These are phyloP conservation scores for Nansenia antarctica DNA, from an alignment of 2,113 vertebrate species.

Conservation along the genomic window DNA sequence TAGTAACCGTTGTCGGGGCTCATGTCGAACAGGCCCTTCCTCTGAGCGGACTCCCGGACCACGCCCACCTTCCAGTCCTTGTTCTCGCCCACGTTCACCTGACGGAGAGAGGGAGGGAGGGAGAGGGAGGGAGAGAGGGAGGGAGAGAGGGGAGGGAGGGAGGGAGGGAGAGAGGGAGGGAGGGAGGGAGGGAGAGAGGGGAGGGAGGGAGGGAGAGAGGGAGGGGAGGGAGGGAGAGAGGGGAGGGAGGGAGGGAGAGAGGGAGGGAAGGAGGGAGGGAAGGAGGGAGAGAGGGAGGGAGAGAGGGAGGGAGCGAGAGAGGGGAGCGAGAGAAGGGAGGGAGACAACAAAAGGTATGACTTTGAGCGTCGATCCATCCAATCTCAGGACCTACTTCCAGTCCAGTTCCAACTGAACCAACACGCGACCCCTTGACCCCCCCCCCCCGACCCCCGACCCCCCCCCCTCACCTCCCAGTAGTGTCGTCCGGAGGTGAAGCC, in stretches of 20 bases:
- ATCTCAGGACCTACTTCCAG: too few species aligned
- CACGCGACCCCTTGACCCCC: not conserved
- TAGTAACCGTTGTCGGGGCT: slow-evolving; percentile 69
- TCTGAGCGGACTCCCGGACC: slow-evolving; percentile 63
- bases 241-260: too few species aligned
- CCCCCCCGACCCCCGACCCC: not conserved
- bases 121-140: not conserved
- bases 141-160: too few species aligned
- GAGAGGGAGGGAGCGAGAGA: not conserved
- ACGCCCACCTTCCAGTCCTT: slow-evolving; percentile 79
- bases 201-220: too few species aligned
- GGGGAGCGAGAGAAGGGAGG: not conserved
- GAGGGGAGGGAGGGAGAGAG: too few species aligned
- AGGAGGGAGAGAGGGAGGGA: not conserved
- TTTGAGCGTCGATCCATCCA: too few species aligned
- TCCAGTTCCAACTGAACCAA: too few species aligned
- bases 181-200: too few species aligned
- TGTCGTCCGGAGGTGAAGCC: slow-evolving; percentile 66
- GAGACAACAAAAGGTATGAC: not conserved
- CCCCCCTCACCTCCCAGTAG: slow-evolving; percentile 74
- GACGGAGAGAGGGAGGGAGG: not conserved
- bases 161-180: too few species aligned
- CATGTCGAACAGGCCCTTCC: slow-evolving; percentile 79
- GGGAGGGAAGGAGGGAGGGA: too few species aligned
- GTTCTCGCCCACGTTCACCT: slow-evolving; percentile 72